Conservation (phyloP, 2,888 invertebrate species). For the Lithodes maja region DNA sequence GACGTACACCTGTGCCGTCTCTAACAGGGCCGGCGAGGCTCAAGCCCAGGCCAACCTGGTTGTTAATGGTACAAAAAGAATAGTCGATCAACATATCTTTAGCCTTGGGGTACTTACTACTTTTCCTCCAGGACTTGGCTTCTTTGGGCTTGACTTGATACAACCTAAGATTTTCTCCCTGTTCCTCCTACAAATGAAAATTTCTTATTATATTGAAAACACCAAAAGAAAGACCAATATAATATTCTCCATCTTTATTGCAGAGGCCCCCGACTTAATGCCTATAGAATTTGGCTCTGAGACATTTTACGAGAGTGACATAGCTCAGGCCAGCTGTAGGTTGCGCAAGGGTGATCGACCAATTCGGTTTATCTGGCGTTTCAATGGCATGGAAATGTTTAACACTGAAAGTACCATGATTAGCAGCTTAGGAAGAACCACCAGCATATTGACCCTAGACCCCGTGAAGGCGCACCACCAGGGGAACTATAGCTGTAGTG, state of each 20-base stretch:
- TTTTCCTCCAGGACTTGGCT: constrained; percentile 12
- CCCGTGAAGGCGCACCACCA: constrained; percentile 71
- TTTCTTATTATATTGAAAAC: background rate
- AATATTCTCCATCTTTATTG: constrained; percentile 32
- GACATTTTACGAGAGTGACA: constrained; percentile 63
- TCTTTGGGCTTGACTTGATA: constrained; percentile 7
- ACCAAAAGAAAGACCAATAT: background rate
- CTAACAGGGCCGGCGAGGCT: constrained; percentile 77
- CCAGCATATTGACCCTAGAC: constrained; percentile 79
- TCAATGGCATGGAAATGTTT: constrained; percentile 71
- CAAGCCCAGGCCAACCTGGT: constrained; percentile 58
- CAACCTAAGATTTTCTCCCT: constrained; percentile 44
- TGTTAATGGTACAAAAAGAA: constrained; percentile 65
- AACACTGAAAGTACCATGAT: constrained; percentile 75
- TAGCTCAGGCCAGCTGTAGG: constrained; percentile 73
- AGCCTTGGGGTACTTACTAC: background rate
- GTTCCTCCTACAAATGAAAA: constrained; percentile 44
- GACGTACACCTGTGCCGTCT: constrained; percentile 84
- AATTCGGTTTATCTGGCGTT: constrained; percentile 74
- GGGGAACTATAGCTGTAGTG: constrained; percentile 71
- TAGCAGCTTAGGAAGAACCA: constrained; percentile 79
- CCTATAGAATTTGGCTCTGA: constrained; percentile 66
- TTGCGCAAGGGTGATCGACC: constrained; percentile 75
- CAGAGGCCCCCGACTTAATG: constrained; percentile 66
- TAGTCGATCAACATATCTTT: background rate